Conservation (phyloP, 2,113 vertebrate species). For the Pseudorhombus dupliciocellatus region DNA sequence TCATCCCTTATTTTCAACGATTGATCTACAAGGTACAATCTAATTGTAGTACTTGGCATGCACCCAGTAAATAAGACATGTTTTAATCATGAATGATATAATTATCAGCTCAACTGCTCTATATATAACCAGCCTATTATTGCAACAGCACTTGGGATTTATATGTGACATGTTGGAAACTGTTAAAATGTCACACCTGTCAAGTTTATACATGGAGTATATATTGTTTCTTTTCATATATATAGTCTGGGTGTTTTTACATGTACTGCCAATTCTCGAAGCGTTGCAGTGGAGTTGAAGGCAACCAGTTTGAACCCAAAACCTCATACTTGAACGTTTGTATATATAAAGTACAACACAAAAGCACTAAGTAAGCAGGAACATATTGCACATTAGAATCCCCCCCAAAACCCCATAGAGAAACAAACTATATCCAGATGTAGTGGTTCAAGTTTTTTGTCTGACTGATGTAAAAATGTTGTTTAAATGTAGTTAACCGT, state of each 20-base stretch:
- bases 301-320: no score
- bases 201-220: background rate
- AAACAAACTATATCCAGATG: no score
- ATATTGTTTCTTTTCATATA: no score
- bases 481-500: background rate
- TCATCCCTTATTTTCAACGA: slow-evolving; percentile 37
- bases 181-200: background rate
- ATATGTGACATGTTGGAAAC: background rate
- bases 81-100: slow-evolving; percentile 22
- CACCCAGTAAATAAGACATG: slow-evolving; percentile 32
- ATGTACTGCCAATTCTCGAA: background rate
- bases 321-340: no score
- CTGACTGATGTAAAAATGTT: background rate
- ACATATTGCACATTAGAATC: no score
- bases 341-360: background rate
- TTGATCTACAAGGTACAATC: slow-evolving; percentile 17
- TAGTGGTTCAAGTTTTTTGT: no score
- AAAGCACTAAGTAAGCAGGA: background rate
- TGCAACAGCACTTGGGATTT: background rate
- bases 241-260: background rate
- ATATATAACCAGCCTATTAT: no score
- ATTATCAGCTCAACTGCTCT: background rate
- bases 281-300: background rate
- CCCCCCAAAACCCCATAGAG: no score
- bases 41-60: slow-evolving; percentile 18